Evolutionary conservation across 2,888 invertebrate genomes (phyloP).

Genomic region (Tanytarsus gracilentus): DNA sequence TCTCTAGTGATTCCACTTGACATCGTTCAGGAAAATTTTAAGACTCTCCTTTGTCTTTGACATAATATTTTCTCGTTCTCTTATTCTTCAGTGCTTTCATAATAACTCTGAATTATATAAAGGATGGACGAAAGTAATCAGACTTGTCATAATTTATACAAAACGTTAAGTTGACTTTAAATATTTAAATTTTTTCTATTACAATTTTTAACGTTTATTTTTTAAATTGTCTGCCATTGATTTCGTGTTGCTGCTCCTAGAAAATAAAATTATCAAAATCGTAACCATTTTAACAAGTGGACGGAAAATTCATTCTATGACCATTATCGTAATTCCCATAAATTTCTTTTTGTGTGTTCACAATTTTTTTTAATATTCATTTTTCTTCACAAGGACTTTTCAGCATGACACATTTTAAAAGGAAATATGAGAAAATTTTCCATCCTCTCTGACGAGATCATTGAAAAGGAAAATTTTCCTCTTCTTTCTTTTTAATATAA

Average conservation of each 20-base stretch:
- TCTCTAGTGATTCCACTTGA: no score
- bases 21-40: no score
- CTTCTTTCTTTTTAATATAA: background rate
- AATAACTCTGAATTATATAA: no score
- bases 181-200: no score
- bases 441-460: background rate
- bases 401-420: background rate
- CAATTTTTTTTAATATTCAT: conserved; percentile 6
- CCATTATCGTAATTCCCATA: conserved; percentile 2
- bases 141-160: conserved; percentile 12
- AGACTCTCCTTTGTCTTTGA: no score
- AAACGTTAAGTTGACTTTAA: no score
- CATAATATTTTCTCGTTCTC: no score
- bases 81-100: no score
- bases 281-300: conserved; percentile 12
- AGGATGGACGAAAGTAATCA: conserved; percentile 7
- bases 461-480: conserved; percentile 8
- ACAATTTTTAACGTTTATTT: no score
- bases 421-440: background rate
- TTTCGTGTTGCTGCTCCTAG: no score
- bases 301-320: background rate
- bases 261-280: conserved; percentile 7
- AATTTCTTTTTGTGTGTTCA: background rate
- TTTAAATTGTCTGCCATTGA: no score
- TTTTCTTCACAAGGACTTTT: no score